Conservation (phyloP, 37 sponge, comb jelly and placozoan species). For the Mnemiopsis leidyi region DNA sequence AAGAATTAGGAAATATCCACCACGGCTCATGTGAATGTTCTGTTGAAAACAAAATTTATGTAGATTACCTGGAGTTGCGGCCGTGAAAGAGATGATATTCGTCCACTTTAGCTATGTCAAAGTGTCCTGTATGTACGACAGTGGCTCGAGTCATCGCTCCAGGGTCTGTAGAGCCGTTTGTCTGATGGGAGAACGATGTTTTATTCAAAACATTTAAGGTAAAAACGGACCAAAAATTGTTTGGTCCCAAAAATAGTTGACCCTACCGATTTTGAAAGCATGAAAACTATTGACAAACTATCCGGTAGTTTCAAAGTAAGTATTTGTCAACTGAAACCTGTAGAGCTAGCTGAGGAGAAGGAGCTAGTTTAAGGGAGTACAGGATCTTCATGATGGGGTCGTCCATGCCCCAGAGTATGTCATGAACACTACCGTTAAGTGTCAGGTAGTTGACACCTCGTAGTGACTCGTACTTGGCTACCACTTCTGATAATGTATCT, state of each 20-base stretch:
- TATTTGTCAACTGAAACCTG: too few species aligned
- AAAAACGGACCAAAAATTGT: too few species aligned
- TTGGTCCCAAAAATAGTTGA: too few species aligned
- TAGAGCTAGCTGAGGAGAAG: slow-evolving; percentile 18
- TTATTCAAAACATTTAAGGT: too few species aligned
- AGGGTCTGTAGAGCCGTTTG: slow-evolving; percentile 53
- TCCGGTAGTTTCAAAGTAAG: too few species aligned
- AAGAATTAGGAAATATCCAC: too few species aligned
- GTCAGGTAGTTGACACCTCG: slow-evolving; percentile 15
- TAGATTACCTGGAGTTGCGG: slow-evolving; percentile 26
- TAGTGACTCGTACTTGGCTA: background rate
- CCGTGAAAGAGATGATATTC: slow-evolving; percentile 18
- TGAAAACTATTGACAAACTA: too few species aligned
- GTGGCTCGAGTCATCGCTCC: background rate
- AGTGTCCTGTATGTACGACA: background rate
- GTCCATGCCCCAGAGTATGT: slow-evolving; percentile 51
- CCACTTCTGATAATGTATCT: slow-evolving; percentile 14
- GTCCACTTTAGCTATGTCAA: slow-evolving; percentile 3
- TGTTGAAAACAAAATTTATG: too few species aligned
- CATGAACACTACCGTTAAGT: slow-evolving; percentile 37
- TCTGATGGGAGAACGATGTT: too few species aligned
- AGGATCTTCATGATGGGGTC: slow-evolving; percentile 21
- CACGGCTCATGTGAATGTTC: too few species aligned
- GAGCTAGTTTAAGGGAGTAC: slow-evolving; percentile 3
- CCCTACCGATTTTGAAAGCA: too few species aligned